These are phyloP conservation scores for Clistopyga incitator DNA, from an alignment of 2,888 invertebrate genomes.

Conservation along the genomic window DNA sequence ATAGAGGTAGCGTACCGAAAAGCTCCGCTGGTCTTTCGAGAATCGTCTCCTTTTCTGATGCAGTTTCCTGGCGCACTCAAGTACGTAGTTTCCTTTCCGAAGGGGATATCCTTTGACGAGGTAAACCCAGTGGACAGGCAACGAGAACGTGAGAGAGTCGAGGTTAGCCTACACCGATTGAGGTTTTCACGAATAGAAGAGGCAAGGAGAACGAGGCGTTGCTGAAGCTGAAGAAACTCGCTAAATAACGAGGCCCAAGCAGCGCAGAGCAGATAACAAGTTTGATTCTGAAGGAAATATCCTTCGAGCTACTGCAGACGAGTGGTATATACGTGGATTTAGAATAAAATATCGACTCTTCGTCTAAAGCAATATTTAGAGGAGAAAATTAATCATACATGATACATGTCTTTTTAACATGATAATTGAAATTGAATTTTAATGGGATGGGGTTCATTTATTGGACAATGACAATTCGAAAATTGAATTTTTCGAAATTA, in stretches of 20 bases:
- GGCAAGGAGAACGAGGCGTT: no score
- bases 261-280: not conserved
- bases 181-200: conserved; percentile 22
- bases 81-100: not conserved
- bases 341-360: no score
- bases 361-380: no score
- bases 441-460: no score
- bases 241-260: conserved; percentile 42
- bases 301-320: not conserved
- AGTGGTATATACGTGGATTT: no score
- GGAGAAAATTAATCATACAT: no score
- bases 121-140: not conserved
- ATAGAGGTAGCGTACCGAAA: conserved; percentile 5
- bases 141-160: not conserved
- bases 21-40: conserved; percentile 10
- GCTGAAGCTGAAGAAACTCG: conserved; percentile 28
- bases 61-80: conserved; percentile 1
- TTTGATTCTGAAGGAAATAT: not conserved
- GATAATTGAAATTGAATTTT: no score
- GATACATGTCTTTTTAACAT: no score
- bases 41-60: conserved; percentile 5
- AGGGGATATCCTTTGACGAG: not conserved
- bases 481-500: no score
- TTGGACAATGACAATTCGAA: no score
- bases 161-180: not conserved